These are phyloP conservation scores for Eurosta solidaginis DNA, from an alignment of 1,140 invertebrate species.

Conservation along the genomic window DNA sequence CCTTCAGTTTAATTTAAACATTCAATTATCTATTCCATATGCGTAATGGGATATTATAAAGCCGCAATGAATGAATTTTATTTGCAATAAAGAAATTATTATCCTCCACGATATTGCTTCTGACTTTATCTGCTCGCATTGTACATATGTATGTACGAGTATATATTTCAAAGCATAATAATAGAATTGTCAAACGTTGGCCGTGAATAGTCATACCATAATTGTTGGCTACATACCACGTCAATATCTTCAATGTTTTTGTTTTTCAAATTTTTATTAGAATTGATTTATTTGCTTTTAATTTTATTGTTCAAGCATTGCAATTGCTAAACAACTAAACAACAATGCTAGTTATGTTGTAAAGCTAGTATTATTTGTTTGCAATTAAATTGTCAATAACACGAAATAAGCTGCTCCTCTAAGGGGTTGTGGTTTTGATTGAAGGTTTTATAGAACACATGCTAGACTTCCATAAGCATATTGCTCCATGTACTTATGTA, in stretches of 20 bases:
- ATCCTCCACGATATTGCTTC: too few relatives aligned
- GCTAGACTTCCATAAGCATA: too few relatives aligned
- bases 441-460: constrained; percentile 2
- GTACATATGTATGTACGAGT: background rate
- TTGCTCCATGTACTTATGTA: background rate
- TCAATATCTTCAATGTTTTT: background rate
- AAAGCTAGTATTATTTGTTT: constrained; percentile 23
- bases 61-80: too few relatives aligned
- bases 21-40: too few relatives aligned
- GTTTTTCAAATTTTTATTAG: too few relatives aligned
- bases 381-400: constrained; percentile 27
- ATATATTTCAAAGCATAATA: background rate
- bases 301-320: background rate
- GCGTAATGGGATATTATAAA: too few relatives aligned
- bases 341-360: background rate
- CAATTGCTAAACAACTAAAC: background rate
- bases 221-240: background rate
- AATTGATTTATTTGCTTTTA: constrained; percentile 25
- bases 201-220: constrained; percentile 14
- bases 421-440: background rate
- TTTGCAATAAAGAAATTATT: too few relatives aligned
- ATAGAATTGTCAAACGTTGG: constrained; percentile 14
- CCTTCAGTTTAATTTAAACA: too few relatives aligned
- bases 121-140: background rate
- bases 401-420: background rate